Evolutionary conservation across 2,113 vertebrate genomes (phyloP).

Genomic region (Ornithorhynchus anatinus): DNA sequence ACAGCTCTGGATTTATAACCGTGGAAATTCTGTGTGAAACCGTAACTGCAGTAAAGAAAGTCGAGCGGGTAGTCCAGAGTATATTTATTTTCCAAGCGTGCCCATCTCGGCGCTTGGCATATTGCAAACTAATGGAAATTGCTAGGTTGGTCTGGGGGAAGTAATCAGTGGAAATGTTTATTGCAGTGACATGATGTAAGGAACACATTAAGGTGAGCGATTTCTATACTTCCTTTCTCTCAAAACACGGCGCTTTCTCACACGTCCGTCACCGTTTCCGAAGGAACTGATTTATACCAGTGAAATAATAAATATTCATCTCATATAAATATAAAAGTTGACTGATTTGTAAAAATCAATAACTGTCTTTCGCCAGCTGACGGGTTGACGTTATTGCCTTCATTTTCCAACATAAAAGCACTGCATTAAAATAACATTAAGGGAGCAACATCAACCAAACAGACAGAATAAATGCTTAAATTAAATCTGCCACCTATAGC

Average conservation of each 20-base stretch:
- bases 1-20: neutral
- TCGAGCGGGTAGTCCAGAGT: constrained; percentile 1
- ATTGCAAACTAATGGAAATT: constrained; percentile 40
- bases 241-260: constrained; percentile 26
- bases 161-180: constrained; percentile 50
- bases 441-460: constrained; percentile 47
- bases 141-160: constrained; percentile 17
- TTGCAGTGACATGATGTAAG: constrained; percentile 38
- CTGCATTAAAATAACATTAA: constrained; percentile 67
- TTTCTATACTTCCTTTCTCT: constrained; percentile 45
- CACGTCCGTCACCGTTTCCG: constrained; percentile 39
- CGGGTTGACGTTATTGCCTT: constrained; percentile 61
- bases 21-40: neutral
- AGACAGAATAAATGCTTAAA: constrained; percentile 62
- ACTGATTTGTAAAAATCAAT: constrained; percentile 64
- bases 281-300: constrained; percentile 52
- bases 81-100: constrained; percentile 26
- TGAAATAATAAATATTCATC: constrained; percentile 61
- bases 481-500: constrained; percentile 54
- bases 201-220: constrained; percentile 23
- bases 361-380: constrained; percentile 53
- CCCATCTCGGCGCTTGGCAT: constrained; percentile 18
- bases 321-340: constrained; percentile 59
- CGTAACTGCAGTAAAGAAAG: constrained; percentile 4
- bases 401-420: constrained; percentile 60